Evolutionary conservation across 2,113 vertebrate genomes (phyloP), one percentile per base, ranked within the genome.

Genomic region (Aepyceros melampus): DNA sequence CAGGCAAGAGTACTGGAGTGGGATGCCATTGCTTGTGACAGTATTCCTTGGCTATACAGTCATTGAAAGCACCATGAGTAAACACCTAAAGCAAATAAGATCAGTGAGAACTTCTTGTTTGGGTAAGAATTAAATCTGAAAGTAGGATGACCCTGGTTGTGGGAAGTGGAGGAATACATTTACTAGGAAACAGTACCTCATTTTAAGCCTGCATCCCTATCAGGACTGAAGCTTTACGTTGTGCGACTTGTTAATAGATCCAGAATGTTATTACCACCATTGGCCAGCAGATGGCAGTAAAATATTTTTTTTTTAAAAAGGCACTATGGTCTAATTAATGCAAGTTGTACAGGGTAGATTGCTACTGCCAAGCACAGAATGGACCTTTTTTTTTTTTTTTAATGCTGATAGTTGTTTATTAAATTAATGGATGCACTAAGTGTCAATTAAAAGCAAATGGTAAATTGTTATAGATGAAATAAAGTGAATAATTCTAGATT

Each of bases 211-310:
- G 36, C 17, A 43, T 23, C 36, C 7, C 10, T 71, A 17, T 51
- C 33, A 49, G 12, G 27, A 56, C 31, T 36, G 27, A 81, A 83
- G 33, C 7, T 25, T 82, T 56, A 47, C 45, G 23, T 51, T 56
- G 29, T 81, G 60, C 29, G 78, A 89, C 7, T 51, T 92, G 36
- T 21, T 83, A 94, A 49, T 17, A 89, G 21, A 49, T 53, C 81
- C 36, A n/a, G 60, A 5, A 82, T n/a, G 23, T 78, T 93, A 47
- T 79, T 96, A 89, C 87, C 10, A 51, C 7, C 0, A 81, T 40
- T 0, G 0, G 23, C 97, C 98, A 97, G 95, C 51, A 98, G 98
- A 97, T 98, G 98, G 96, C 97, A 97, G 97, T 94, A 97, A 92
- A 97, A 91, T 74, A 93, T 97, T 60, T 96, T 74, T 62, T 93